These are phyloP conservation scores for Phortica okadai DNA, from an alignment of 2,888 invertebrate genomes.

Conservation along the genomic window DNA sequence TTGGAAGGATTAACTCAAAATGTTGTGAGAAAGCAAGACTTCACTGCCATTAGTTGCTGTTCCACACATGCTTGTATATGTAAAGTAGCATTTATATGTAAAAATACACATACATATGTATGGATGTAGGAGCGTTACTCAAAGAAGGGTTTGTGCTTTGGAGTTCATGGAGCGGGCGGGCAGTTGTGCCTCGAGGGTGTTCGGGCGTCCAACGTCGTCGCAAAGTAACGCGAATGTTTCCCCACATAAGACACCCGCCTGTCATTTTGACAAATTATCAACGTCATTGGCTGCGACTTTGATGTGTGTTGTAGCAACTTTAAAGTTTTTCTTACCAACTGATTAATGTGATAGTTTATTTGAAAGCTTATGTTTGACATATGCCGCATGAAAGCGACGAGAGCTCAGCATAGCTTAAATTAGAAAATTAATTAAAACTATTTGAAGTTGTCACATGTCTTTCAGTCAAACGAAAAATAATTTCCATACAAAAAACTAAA, in stretches of 20 bases:
- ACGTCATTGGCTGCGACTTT: slow-evolving; percentile 69
- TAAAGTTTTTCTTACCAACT: slow-evolving; percentile 45
- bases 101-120: neutral
- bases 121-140: neutral
- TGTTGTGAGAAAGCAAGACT: slow-evolving; percentile 21
- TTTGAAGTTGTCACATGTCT: slow-evolving; percentile 5
- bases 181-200: slow-evolving; percentile 47
- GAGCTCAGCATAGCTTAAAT: neutral
- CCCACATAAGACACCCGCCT: slow-evolving; percentile 49
- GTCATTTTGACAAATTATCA: slow-evolving; percentile 73
- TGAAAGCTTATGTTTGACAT: slow-evolving; percentile 19
- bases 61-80: neutral
- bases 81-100: no score
- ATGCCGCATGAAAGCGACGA: no score
- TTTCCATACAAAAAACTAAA: neutral
- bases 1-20: slow-evolving; percentile 64
- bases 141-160: neutral
- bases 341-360: slow-evolving; percentile 68
- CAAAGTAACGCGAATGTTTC: no score
- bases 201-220: no score
- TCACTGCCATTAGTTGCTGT: slow-evolving; percentile 23
- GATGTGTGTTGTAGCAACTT: slow-evolving; percentile 57
- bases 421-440: slow-evolving; percentile 59
- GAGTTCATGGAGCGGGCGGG: slow-evolving; percentile 43
- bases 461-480: slow-evolving; percentile 5